Evolutionary conservation across 2,113 vertebrate species (phyloP), one percentile per base, ranked within the genome.

Genomic region (Australoheros scitulus): DNA sequence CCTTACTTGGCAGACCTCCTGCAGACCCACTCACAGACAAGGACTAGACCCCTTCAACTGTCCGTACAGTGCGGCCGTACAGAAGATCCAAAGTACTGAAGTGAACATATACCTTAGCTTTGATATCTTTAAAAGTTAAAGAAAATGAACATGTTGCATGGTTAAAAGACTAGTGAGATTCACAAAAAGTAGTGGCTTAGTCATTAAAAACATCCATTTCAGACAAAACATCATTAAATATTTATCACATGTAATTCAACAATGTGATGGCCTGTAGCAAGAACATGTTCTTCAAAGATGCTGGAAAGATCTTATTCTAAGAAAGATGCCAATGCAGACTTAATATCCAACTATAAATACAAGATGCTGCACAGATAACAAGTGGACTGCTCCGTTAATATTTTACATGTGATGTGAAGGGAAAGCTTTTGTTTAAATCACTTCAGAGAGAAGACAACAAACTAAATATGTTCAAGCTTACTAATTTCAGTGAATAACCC

Each of bases 1-100:
- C 79, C 68, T 58, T 17, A 24, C 76, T 77, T 77, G 83, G 83
- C 85, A 80, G 77, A 80, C 79, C 76, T 77, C 64, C 84, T 86
- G 79, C 75, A 84, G 70, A 78, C 18, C 58, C 38, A 3, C 84
- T 78, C 57, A 63, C 80, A 63, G 60, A 78, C 17, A 60, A 78
- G 65, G 50, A 50, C 47, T 68, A 81, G 80, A 75, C 50, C 3
- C 3, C 55, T 75, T 84, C 57, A 77, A 89, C 68, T 79, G 81
- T 77, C 59, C 64, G 34, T 70, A 43, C 79, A 55, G 59, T 61
- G 43, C 68, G 38, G 50, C 81, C 50, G 3, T 6, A 38, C 11
- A 36, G 13, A 20, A 74, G 74, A 77, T 58, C 10, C 13, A 56
- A 34, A 57, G 7, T 20, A 10, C 36, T 36, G 4, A 80, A 34